Evolutionary conservation across 2,888 invertebrate species (phyloP).

Genomic region (Crematogaster levior): DNA sequence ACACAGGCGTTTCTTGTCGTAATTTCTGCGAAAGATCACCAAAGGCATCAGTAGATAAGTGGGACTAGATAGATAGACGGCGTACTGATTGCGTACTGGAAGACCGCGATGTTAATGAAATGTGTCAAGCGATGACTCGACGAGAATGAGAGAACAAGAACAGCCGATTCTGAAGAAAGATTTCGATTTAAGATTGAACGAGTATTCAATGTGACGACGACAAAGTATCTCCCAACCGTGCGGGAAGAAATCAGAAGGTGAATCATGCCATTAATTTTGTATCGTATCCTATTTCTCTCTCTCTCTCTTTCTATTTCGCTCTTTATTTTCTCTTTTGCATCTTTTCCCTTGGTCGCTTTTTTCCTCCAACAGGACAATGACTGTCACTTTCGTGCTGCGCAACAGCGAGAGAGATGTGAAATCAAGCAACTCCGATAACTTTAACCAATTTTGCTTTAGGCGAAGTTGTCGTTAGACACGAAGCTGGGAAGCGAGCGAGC

Average conservation of each 20-base stretch:
- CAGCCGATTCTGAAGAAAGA: background rate
- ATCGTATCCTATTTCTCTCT: background rate
- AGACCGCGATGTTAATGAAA: slow-evolving; percentile 7
- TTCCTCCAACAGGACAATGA: slow-evolving; percentile 28
- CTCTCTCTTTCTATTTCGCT: background rate
- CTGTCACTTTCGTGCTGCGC: slow-evolving; percentile 67
- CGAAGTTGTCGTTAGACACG: slow-evolving; percentile 65
- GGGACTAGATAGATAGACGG: background rate
- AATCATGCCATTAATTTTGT: slow-evolving; percentile 3
- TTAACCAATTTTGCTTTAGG: slow-evolving; percentile 46
- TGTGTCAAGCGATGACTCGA: slow-evolving; percentile 21
- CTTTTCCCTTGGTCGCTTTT: slow-evolving; percentile 3
- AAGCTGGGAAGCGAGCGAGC: slow-evolving; percentile 29
- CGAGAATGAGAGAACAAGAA: background rate
- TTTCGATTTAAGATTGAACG: slow-evolving; percentile 20
- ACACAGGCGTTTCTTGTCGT: slow-evolving; percentile 17
- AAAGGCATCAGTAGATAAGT: slow-evolving; percentile 1
- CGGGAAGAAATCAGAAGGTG: background rate
- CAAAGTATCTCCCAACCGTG: background rate
- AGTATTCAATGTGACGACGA: slow-evolving; percentile 16
- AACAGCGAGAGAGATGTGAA: slow-evolving; percentile 46
- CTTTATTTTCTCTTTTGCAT: slow-evolving; percentile 15
- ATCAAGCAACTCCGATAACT: slow-evolving; percentile 18
- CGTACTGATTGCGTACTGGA: slow-evolving; percentile 1
- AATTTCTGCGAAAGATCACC: background rate